Conservation (phyloP, 1,140 invertebrate genomes). For the Popillia japonica region DNA sequence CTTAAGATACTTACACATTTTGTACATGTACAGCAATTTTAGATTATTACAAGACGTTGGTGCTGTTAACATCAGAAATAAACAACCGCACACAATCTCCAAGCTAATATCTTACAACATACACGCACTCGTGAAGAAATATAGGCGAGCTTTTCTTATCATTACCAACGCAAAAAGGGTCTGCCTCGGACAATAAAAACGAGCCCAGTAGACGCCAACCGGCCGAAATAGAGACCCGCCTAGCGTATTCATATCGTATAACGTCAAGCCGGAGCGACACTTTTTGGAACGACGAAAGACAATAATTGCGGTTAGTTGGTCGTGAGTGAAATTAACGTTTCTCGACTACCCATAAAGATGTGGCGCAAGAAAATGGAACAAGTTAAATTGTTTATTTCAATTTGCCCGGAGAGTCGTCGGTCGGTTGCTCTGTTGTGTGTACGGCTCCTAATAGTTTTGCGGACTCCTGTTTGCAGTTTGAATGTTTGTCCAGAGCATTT, state of each 20-base stretch:
- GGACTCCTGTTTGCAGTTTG: constrained; percentile 50
- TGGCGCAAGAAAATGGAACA: constrained; percentile 47
- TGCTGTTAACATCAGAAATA: no score
- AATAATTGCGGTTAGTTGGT: constrained; percentile 40
- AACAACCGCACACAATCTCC: no score
- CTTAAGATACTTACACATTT: no score
- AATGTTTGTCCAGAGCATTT: constrained; percentile 49
- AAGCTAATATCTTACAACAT: no score
- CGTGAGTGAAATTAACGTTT: constrained; percentile 39
- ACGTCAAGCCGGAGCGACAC: constrained; percentile 16
- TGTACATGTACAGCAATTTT: no score
- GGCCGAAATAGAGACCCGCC: neutral
- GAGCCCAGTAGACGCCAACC: neutral
- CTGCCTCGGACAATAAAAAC: neutral
- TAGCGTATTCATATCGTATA: constrained; percentile 17
- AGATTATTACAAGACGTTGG: no score
- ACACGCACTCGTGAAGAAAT: no score
- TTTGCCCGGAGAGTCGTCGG: constrained; percentile 49
- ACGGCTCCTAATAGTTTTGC: constrained; percentile 51
- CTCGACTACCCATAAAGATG: constrained; percentile 36
- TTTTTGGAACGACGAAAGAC: constrained; percentile 25
- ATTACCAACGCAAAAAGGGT: neutral
- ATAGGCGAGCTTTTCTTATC: no score
- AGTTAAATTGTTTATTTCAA: constrained; percentile 57
- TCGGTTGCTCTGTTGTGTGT: neutral